Percentiles rank a stretch among this genome's conserved stretches.
Conservation (phyloP, 2,797 vertebrate genomes). For the Epinephelus awoara region DNA sequence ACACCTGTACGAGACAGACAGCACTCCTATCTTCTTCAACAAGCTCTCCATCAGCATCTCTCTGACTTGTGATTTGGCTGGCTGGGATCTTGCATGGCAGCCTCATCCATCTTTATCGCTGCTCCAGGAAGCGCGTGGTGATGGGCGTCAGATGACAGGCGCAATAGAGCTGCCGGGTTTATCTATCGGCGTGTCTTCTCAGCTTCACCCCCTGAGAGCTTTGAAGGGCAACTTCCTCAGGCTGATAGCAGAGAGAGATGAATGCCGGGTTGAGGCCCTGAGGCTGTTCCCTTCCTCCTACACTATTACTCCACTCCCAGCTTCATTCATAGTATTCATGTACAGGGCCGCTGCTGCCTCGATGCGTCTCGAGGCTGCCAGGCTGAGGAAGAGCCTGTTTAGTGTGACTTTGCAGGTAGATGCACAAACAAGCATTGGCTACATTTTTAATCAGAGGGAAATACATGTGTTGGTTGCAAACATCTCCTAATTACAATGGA, state of each 20-base stretch:
- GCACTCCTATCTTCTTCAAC: constrained; percentile 36
- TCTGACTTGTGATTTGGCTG: constrained; percentile 41
- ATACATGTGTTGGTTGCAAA: constrained; percentile 4
- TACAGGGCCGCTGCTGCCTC: not conserved
- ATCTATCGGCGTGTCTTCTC: constrained; percentile 59
- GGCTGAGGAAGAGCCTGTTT: not conserved
- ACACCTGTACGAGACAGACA: constrained; percentile 39
- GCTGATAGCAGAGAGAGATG: constrained; percentile 55
- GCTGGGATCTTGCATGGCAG: constrained; percentile 47
- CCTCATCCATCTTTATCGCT: constrained; percentile 72
- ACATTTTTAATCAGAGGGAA: constrained; percentile 30
- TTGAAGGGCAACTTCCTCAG: constrained; percentile 60
- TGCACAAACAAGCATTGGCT: constrained; percentile 8
- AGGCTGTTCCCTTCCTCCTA: constrained; percentile 3
- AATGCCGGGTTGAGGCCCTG: constrained; percentile 15
- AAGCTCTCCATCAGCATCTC: constrained; percentile 55
- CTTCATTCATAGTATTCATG: constrained; percentile 53
- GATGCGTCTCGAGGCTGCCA: constrained; percentile 21
- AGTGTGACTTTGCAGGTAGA: constrained; percentile 30
- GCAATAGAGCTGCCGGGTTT: constrained; percentile 61
- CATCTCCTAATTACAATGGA: constrained; percentile 34
- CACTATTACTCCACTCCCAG: constrained; percentile 20
- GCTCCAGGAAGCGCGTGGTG: constrained; percentile 49
- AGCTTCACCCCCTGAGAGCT: constrained; percentile 60
- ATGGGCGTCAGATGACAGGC: constrained; percentile 61